Evolutionary conservation across 2,113 vertebrate genomes (phyloP).

Genomic region (Xyrauchen texanus): DNA sequence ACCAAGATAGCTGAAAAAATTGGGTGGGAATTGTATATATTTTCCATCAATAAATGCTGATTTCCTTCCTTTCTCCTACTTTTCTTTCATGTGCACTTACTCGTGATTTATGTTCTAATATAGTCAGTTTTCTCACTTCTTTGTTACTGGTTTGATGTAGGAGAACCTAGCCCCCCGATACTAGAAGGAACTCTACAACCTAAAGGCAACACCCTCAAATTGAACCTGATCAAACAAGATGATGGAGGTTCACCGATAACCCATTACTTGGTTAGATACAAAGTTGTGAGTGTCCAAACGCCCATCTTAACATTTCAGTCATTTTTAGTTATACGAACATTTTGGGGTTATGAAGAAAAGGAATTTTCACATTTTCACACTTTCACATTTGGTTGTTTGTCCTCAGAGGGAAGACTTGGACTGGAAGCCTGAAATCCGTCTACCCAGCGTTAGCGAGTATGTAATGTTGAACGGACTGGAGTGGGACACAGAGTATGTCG

Average conservation of each 20-base stretch:
- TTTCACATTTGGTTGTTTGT: not conserved
- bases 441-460: constrained; percentile 83
- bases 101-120: too few species aligned
- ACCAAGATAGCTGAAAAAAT: too few species aligned
- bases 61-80: too few species aligned
- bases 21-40: too few species aligned
- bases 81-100: too few species aligned
- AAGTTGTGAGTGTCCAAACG: constrained; percentile 82
- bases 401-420: constrained; percentile 78
- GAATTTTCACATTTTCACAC: too few species aligned
- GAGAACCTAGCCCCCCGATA: constrained; percentile 92
- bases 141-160: constrained; percentile 69
- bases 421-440: constrained; percentile 91
- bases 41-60: too few species aligned
- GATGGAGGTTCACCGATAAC: constrained; percentile 93
- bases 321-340: not conserved
- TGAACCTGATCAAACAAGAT: constrained; percentile 92
- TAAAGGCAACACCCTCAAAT: constrained; percentile 89
- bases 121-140: not conserved
- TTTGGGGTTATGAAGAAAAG: not conserved
- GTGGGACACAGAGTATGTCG: constrained; percentile 92
- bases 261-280: constrained; percentile 91
- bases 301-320: not conserved
- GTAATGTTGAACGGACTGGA: constrained; percentile 83
- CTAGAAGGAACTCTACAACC: constrained; percentile 84